These are phyloP conservation scores for Parauchenoglanis ngamensis DNA, from an alignment of 2,797 vertebrate genomes.

Conservation along the genomic window DNA sequence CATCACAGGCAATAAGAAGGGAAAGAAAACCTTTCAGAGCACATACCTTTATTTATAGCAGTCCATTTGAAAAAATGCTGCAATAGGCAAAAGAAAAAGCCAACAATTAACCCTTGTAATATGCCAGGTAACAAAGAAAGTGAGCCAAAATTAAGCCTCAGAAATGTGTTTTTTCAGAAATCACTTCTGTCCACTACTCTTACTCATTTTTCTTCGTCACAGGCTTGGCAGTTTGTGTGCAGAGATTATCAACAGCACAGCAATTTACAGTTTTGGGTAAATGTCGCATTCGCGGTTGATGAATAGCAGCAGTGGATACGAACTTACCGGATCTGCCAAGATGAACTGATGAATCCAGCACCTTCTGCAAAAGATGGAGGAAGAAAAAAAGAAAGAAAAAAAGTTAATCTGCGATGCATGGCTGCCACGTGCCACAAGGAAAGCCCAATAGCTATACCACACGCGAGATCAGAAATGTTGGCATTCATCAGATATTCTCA, in stretches of 20 bases:
- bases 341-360: no score
- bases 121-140: not conserved
- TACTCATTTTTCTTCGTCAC: slow-evolving; percentile 72
- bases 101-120: not conserved
- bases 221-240: slow-evolving; percentile 58
- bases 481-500: slow-evolving; percentile 74
- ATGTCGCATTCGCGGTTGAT: not conserved
- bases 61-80: not conserved
- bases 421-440: not conserved
- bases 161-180: slow-evolving; percentile 83
- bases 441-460: slow-evolving; percentile 33
- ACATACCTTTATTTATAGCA: not conserved
- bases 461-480: slow-evolving; percentile 71
- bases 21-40: no score
- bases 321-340: not conserved
- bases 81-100: not conserved
- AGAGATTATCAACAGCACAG: not conserved
- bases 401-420: not conserved
- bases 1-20: slow-evolving; percentile 2
- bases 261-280: not conserved
- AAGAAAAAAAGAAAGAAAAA: not conserved
- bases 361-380: not conserved
- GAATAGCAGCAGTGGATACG: not conserved
- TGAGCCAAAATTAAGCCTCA: slow-evolving; percentile 71
- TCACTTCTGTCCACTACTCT: slow-evolving; percentile 96